Base-by-base conservation (phyloP, 2,888 invertebrate species). In the Drosophila helvetica region DNA sequence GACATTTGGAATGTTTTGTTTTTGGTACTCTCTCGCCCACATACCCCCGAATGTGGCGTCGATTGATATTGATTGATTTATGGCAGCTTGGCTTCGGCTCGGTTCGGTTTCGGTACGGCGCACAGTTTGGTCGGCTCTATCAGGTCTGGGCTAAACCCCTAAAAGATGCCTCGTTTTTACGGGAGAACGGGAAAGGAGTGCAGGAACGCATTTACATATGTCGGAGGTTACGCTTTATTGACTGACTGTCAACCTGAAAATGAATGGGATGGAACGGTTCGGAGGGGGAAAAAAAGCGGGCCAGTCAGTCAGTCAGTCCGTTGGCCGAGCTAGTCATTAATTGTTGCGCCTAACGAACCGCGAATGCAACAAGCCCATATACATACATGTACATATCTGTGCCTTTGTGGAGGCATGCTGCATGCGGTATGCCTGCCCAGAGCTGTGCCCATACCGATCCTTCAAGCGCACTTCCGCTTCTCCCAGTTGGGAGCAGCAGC, bases 301-400 rank as follows among this genome's bases (percentile, higher is more conserved):
- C 12, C 25, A 30, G 48, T 12, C 17, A 15, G 19, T n/a, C 19
- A 50, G 33, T 19, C 22, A n/a, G 50, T 68, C 50, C 53, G 38
- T 38, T 2, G 38, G 6, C 15, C 2, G 15, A 6, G 38, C 15
- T 6, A 15, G 1, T 46, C 69, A 82, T 83, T 86, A 86, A 83
- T 88, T 83, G 88, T 78, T 77, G 77, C 74, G 80, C 69, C 86
- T 78, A 88, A 86, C 83, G 86, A 88, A 84, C 72, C 83, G 88
- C 65, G 74, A 86, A 86, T 87, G 83, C 66, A 78, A 81, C 87
- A 86, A 85, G 77, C 66, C 77, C 74, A 57, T 47, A n/a, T 22
- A 4, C 4, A 27, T 27, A 27, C 74, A 57, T 47, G 12, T 22
- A 4, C 4, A 27, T 27, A 27, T 7, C 8, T 27, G 7, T 27